Conservation (phyloP, 2,797 vertebrate genomes). For the Myotis daubentonii region DNA sequence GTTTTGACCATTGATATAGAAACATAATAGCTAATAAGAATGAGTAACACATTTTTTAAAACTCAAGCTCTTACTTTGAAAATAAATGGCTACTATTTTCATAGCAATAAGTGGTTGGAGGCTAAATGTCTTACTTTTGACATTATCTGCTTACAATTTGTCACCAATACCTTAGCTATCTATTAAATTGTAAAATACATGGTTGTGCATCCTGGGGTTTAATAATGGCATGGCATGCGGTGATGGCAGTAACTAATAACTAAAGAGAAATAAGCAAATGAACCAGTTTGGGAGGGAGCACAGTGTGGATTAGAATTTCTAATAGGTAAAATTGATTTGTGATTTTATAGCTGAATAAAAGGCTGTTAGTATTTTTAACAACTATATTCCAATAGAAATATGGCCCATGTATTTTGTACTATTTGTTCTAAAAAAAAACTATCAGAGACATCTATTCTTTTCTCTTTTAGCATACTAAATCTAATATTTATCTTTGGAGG, state of each 20-base stretch:
- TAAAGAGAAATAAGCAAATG: constrained; percentile 45
- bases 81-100: constrained; percentile 49
- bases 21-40: constrained; percentile 29
- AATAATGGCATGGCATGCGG: neutral
- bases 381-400: constrained; percentile 48
- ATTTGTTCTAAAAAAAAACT: constrained; percentile 30
- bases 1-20: constrained; percentile 53
- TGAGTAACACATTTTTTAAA: constrained; percentile 42
- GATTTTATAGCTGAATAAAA: constrained; percentile 41
- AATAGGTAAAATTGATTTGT: constrained; percentile 52
- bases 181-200: constrained; percentile 41
- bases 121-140: constrained; percentile 63
- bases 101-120: constrained; percentile 35
- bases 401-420: neutral
- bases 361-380: constrained; percentile 48
- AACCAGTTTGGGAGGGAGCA: constrained; percentile 7
- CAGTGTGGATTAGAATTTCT: constrained; percentile 58
- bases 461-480: neutral
- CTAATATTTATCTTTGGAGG: constrained; percentile 12
- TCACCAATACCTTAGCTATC: constrained; percentile 56
- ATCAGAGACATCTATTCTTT: neutral
- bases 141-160: constrained; percentile 56
- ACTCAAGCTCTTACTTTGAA: constrained; percentile 44
- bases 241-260: constrained; percentile 13
- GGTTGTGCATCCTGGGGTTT: constrained; percentile 11